These are phyloP conservation scores for Campylorhamphus procurvoides DNA, from an alignment of 2,113 vertebrate genomes.

Conservation along the genomic window DNA sequence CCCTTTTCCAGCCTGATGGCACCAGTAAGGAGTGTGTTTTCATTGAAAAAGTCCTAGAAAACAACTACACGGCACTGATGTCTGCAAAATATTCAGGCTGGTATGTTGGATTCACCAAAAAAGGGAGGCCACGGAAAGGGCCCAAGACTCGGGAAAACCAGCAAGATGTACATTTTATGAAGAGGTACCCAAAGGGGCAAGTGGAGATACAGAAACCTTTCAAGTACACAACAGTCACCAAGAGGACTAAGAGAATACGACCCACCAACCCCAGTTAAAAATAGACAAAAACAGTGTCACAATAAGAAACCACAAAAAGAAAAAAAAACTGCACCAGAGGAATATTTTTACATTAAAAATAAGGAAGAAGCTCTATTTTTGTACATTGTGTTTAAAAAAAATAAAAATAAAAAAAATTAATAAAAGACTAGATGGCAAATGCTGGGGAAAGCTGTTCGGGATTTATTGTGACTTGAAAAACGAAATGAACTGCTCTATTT, in stretches of 20 bases:
- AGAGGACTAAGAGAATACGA: conserved; percentile 83
- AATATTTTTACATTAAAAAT: conserved; percentile 88
- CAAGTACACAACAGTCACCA: conserved; percentile 89
- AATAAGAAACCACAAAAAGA: conserved; percentile 65
- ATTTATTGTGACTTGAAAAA: conserved; percentile 80
- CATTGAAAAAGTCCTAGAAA: conserved; percentile 88
- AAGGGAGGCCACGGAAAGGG: conserved; percentile 84
- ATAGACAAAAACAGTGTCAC: conserved; percentile 39
- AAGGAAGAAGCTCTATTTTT: conserved; percentile 88
- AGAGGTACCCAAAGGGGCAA: conserved; percentile 86
- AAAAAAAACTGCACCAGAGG: conserved; percentile 79
- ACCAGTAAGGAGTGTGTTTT: conserved; percentile 87
- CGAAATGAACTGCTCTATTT: conserved; percentile 71
- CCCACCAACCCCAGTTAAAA: conserved; percentile 81
- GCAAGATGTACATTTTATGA: conserved; percentile 91
- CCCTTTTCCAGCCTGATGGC: conserved; percentile 76
- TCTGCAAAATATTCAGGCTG: conserved; percentile 85
- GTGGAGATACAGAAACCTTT: conserved; percentile 84
- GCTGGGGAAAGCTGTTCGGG: conserved; percentile 71
- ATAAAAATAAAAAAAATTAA: conserved; percentile 73
- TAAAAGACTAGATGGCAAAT: conserved; percentile 77
- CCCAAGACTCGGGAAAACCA: conserved; percentile 87
- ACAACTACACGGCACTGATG: conserved; percentile 89
- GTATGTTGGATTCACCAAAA: conserved; percentile 90
- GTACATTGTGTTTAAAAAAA: conserved; percentile 82